Evolutionary conservation across 1,140 invertebrate species (phyloP), one percentile per base, ranked within the genome.

Genomic region (Acromyrmex heyeri): DNA sequence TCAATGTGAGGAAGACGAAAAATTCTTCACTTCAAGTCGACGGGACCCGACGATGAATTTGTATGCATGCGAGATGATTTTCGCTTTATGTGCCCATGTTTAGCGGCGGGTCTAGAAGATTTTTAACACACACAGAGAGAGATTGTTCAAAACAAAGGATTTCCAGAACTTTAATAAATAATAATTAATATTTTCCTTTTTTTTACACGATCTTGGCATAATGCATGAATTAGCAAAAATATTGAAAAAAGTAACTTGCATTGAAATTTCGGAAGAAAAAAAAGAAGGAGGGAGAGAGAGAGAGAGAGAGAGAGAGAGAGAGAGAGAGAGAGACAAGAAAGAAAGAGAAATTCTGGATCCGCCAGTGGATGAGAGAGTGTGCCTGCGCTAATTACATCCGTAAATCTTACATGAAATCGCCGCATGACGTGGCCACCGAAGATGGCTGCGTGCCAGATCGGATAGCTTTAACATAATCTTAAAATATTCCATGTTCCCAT

Each of bases 1-100:
- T 92, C 86, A 86, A 81, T 91, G 88, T 90, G 85, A 91, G 89
- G 59, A 82, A 44, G 50, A 48, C 48, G 24, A 50, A 78, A 16
- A 72, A 72, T 16, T n/a, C 6, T 8, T 81, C 24, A 12, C 30
- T 81, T 38, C 21, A 81, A 57, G 21, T 16, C 50, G n/a, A 55
- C 48, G 30, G n/a, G 38, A 44, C 38, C 38, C 38, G 38, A 44
- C 38, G 38, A 0, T 24, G 48, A 81, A 48, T 81, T 79, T 69
- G 62, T 70, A 55, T 55, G 21, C 21, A 24, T 48, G 30, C 50
- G 24, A 24, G 14, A 18, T 24, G 27, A 67, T 38, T 30, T 30
- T 48, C 59, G 59, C 34, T 21, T 24, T 24, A 5, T 16, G 16
- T 16, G 10, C 21, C 10, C 59, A 16, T 48, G 7, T 34, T 24